A percentile compares a stretch with the other conserved stretches of the same genome.
Conservation (phyloP, 1,140 invertebrate genomes). For the Caenorhabditis latens region DNA sequence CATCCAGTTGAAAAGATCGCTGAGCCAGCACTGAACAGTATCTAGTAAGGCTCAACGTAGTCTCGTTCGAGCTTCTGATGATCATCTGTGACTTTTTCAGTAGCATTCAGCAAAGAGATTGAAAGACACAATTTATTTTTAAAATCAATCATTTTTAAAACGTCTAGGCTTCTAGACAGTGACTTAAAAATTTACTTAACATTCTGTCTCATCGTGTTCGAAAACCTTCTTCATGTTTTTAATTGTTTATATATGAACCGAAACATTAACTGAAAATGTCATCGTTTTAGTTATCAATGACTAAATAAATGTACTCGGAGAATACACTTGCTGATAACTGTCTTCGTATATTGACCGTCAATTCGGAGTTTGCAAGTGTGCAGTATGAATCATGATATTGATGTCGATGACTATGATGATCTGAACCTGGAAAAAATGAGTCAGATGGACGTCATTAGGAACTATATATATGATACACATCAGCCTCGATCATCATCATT, state of each 20-base stretch:
- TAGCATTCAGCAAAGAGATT: too few relatives aligned
- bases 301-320: conserved; percentile 17
- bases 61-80: too few relatives aligned
- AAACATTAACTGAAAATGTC: conserved; percentile 13
- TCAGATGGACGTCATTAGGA: conserved; percentile 47
- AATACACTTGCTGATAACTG: conserved; percentile 17
- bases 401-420: conserved; percentile 31
- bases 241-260: background rate
- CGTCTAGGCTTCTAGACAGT: background rate
- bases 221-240: background rate
- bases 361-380: conserved; percentile 15
- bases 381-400: conserved; percentile 1
- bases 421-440: conserved; percentile 21
- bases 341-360: background rate
- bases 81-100: too few relatives aligned
- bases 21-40: too few relatives aligned
- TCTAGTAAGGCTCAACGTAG: too few relatives aligned
- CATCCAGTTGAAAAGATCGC: too few relatives aligned
- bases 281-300: conserved; percentile 24
- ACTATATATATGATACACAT: conserved; percentile 42
- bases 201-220: background rate
- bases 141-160: too few relatives aligned
- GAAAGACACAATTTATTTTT: too few relatives aligned
- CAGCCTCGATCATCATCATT: conserved; percentile 25
- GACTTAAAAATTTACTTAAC: background rate